Percentiles rank a stretch among this genome's conserved stretches.
Evolutionary conservation across 2,797 vertebrate species (phyloP).

Genomic region (Phyllotis vaccarum): DNA sequence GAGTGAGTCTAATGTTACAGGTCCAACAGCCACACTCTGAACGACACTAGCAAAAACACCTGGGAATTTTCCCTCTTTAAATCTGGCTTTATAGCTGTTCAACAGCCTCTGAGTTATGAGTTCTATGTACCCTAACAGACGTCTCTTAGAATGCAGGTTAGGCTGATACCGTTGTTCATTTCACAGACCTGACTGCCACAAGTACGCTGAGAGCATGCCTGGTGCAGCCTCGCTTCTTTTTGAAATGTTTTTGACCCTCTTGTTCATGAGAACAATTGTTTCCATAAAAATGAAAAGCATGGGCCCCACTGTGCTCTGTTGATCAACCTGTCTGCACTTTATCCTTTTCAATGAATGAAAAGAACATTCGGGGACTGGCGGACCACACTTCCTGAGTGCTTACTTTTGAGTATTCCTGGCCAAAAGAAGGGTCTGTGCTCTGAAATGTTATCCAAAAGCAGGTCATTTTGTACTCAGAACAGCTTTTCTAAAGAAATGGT

Average conservation of each 20-base stretch:
- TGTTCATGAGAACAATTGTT: neutral
- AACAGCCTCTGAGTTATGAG: constrained; percentile 11
- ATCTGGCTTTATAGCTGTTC: neutral
- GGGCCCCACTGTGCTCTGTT: neutral
- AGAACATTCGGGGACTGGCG: neutral
- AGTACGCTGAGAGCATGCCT: neutral
- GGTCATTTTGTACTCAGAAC: constrained; percentile 56
- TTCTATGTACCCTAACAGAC: neutral
- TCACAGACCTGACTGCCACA: neutral
- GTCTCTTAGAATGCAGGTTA: neutral
- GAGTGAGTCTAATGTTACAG: neutral
- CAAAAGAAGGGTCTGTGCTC: constrained; percentile 43
- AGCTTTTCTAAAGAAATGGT: constrained; percentile 54
- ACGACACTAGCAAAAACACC: neutral
- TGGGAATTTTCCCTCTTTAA: neutral
- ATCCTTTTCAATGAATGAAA: neutral
- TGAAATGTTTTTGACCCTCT: neutral
- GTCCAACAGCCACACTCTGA: neutral
- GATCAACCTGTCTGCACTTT: neutral
- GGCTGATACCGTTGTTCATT: neutral
- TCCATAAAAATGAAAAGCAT: neutral
- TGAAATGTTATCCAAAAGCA: constrained; percentile 51
- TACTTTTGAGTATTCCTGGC: neutral
- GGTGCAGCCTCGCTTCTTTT: neutral
- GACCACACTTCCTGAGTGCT: neutral